Conservation (phyloP, 2,113 vertebrate species). For the Brachyistius frenatus region DNA sequence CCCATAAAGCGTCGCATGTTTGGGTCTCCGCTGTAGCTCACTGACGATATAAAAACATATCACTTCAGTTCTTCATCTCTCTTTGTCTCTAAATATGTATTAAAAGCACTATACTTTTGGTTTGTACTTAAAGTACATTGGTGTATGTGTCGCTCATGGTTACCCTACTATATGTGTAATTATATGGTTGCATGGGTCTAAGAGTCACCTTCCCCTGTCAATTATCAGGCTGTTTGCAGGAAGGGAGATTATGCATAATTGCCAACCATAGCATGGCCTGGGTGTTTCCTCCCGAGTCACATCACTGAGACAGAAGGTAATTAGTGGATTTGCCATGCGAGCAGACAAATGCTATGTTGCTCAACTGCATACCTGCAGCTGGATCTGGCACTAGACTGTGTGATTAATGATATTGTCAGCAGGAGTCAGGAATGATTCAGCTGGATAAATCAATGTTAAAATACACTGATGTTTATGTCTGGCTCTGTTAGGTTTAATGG, state of each 20-base stretch:
- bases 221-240: conserved; percentile 73
- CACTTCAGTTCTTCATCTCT: neutral
- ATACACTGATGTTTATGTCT: neutral
- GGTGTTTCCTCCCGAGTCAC: conserved; percentile 77
- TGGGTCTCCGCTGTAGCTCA: too few relatives aligned
- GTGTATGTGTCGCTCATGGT: conserved; percentile 10
- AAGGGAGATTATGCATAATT: conserved; percentile 79
- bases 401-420: conserved; percentile 50
- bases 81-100: neutral
- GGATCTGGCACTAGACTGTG: conserved; percentile 55
- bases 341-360: conserved; percentile 74
- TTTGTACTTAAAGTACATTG: neutral
- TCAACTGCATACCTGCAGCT: conserved; percentile 58
- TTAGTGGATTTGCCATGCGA: conserved; percentile 72
- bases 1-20: too few relatives aligned
- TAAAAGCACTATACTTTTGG: neutral
- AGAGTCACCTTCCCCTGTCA: conserved; percentile 64
- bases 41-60: too few relatives aligned
- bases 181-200: conserved; percentile 55
- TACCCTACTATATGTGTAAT: conserved; percentile 55
- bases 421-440: conserved; percentile 3
- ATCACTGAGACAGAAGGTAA: conserved; percentile 71
- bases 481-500: neutral
- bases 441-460: neutral
- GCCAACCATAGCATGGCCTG: conserved; percentile 68